Conservation (phyloP, 2,888 invertebrate genomes). For the Lampropteryx suffumata region DNA sequence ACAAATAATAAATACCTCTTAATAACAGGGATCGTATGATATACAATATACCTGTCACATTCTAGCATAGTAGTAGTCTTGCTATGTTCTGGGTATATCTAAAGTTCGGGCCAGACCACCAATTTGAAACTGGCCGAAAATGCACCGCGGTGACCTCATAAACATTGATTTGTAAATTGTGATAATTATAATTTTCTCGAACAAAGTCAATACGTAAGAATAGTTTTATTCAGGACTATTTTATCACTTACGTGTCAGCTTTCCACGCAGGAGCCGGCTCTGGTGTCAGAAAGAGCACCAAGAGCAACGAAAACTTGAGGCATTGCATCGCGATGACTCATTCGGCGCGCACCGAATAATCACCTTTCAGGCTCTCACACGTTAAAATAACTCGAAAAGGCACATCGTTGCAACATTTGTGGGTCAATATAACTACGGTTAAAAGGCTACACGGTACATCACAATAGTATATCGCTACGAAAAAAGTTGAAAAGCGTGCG, state of each 20-base stretch:
- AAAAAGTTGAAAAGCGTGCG: slow-evolving; percentile 56
- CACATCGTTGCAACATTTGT: slow-evolving; percentile 67
- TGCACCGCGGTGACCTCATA: no score
- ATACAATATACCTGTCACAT: no score
- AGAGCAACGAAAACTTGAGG: slow-evolving; percentile 52
- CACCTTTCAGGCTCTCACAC: slow-evolving; percentile 31
- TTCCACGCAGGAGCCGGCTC: slow-evolving; percentile 66
- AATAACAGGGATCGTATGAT: no score
- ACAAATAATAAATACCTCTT: neutral
- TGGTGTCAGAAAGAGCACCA: slow-evolving; percentile 60
- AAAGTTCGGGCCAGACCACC: no score
- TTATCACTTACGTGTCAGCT: slow-evolving; percentile 56
- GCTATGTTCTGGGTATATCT: no score
- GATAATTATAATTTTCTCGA: no score
- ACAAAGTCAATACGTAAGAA: no score
- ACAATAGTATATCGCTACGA: slow-evolving; percentile 40
- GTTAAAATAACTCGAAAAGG: slow-evolving; percentile 65
- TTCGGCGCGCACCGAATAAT: slow-evolving; percentile 43
- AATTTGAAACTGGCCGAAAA: no score
- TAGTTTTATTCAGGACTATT: no score
- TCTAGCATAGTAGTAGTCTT: no score
- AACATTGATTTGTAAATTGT: no score
- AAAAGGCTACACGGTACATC: slow-evolving; percentile 49
- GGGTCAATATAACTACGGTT: slow-evolving; percentile 13
- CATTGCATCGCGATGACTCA: slow-evolving; percentile 69